These are phyloP conservation scores for Corynorhinus townsendii DNA, from an alignment of 2,113 vertebrate species.

Conservation along the genomic window DNA sequence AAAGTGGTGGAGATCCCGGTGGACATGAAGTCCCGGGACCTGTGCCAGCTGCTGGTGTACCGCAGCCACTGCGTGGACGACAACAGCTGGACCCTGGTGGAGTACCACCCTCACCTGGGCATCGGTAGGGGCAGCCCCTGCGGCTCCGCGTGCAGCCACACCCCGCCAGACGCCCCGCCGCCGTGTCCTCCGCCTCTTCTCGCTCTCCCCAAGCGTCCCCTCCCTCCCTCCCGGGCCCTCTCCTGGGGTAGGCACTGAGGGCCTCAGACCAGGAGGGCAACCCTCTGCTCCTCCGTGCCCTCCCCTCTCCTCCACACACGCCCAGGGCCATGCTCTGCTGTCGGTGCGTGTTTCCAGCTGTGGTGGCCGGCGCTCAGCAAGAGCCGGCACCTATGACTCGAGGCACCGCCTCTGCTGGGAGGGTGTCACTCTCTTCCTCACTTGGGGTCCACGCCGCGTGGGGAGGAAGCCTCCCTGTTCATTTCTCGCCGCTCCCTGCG, in stretches of 20 bases:
- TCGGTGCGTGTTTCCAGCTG: not conserved
- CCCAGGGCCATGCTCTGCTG: not conserved
- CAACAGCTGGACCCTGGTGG: conserved; percentile 98
- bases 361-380: accelerated
- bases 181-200: not conserved
- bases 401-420: not conserved
- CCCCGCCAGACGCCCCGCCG: accelerated
- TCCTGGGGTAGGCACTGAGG: not conserved
- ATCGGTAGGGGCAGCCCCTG: conserved; percentile 84
- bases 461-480: no score
- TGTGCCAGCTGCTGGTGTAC: conserved; percentile 98
- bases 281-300: not conserved
- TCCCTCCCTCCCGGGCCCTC: not conserved
- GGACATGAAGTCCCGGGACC: conserved; percentile 96
- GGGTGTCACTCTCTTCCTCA: not conserved
- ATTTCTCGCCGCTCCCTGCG: not conserved
- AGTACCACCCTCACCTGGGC: conserved; percentile 95
- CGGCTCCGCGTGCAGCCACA: no score
- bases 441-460: accelerated
- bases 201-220: accelerated
- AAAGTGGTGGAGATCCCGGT: conserved; percentile 96
- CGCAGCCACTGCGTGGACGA: conserved; percentile 98
- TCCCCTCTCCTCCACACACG: no score
- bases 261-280: not conserved
- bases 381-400: no score